Conservation (phyloP, 2,888 invertebrate species). For the Melangyna quadrimaculata region DNA sequence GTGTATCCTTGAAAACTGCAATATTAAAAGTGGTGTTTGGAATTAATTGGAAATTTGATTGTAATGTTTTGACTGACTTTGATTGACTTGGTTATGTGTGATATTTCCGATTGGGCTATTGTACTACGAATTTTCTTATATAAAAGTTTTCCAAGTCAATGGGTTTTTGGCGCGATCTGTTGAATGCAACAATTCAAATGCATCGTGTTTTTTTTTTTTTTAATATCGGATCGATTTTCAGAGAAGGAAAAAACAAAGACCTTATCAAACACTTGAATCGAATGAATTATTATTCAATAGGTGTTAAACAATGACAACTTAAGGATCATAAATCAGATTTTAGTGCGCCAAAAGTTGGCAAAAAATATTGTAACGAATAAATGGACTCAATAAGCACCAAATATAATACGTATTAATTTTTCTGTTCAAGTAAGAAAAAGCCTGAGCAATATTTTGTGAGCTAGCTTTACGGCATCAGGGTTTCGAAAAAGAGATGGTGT, state of each 20-base stretch:
- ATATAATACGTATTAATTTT: too few relatives aligned
- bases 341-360: not conserved
- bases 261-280: not conserved
- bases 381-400: not conserved
- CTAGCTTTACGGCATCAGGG: too few relatives aligned
- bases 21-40: constrained; percentile 64
- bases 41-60: constrained; percentile 69
- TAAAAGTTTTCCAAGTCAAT: constrained; percentile 38
- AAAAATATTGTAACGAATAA: not conserved
- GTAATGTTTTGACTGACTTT: constrained; percentile 67
- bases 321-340: not conserved
- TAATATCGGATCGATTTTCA: not conserved
- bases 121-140: constrained; percentile 1
- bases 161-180: constrained; percentile 47
- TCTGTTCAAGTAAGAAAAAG: too few relatives aligned
- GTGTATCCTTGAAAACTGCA: constrained; percentile 55
- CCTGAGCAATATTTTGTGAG: too few relatives aligned
- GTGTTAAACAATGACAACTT: not conserved
- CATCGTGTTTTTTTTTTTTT: not conserved
- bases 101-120: constrained; percentile 14
- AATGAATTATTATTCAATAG: not conserved
- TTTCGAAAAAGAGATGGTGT: too few relatives aligned
- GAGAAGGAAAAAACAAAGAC: not conserved
- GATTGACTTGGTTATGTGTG: constrained; percentile 67
- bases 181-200: not conserved